phyloP scores from a whole-genome alignment of 2,113 vertebrate genomes.

The Microtus montanus region DNA sequence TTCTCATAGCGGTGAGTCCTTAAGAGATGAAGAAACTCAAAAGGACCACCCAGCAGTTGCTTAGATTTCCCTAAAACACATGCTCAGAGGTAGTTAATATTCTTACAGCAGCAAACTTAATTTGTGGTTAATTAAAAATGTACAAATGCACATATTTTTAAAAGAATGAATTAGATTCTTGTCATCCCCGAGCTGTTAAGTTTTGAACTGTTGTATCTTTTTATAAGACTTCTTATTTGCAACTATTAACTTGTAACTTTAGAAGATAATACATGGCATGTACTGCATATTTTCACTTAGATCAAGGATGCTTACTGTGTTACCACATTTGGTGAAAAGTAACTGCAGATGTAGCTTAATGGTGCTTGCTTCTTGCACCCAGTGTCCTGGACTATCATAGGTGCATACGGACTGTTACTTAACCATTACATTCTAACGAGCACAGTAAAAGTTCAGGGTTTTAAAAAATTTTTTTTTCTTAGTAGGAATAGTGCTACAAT shows the following conservation, averaged over 20 bases:
- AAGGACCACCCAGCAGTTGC: background rate
- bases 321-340: background rate
- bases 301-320: background rate
- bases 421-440: background rate
- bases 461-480: background rate
- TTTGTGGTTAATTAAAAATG: slow-evolving; percentile 38
- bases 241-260: background rate
- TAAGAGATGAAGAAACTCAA: background rate
- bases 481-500: background rate
- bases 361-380: background rate
- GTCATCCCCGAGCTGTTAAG: background rate
- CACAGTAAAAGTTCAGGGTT: background rate
- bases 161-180: background rate
- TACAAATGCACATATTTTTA: background rate
- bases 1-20: background rate
- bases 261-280: background rate
- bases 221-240: background rate
- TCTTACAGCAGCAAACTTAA: background rate
- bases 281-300: background rate
- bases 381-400: no score
- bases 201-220: background rate
- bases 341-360: background rate
- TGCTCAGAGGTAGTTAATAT: background rate
- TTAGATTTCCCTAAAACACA: background rate
- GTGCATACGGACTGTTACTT: background rate